Evolutionary conservation across 2,113 vertebrate species (phyloP), one percentile per base, ranked within the genome.

Genomic region (Spea bombifrons): DNA sequence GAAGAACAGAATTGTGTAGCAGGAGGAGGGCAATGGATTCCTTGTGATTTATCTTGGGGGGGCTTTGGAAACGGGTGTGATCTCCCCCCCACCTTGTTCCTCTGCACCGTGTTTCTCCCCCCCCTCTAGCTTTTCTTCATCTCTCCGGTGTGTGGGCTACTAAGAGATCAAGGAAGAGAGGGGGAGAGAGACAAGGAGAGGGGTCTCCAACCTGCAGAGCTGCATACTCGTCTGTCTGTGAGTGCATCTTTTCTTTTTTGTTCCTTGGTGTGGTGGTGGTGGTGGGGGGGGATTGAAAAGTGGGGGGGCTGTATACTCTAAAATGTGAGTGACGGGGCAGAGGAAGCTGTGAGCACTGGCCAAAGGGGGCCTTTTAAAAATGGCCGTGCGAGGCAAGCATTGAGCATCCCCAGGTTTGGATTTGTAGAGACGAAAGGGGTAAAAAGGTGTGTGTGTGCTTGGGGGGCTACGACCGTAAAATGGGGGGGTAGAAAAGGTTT

Each of bases 181-280:
- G 30, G 30, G 30, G 30, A 30, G 55, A 13, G 55, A 59, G 55
- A 59, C 55, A n/a, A 68, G 66, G 64, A 66, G 66, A 68, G 63
- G 5, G 48, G 15, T 45, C 49, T 9, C 13, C 44, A 71, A 48
- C 50, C 66, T 48, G 75, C 9, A 57, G 48, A n/a, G 63, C 76
- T 73, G 76, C 76, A 66, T 73, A 69, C 67, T 73, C 77, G 43
- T 79, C 70, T 79, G 45, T 79, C 77, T 79, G 77, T 79, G 63
- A 79, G 77, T 79, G 50, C 63, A 64, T 45, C 30, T 53, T 65
- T 65, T 68, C 43, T 49, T 13, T 48, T 48, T 46, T 30, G 30
- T 66, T 63, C 16, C 55, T 17, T 50, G 45, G 52, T 15, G 43
- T 30, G 13, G 45, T 16, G 13, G 53, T 0, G 15, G 10, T 9